Evolutionary conservation across 1,140 invertebrate species (phyloP).

Genomic region (Ceratoteleas bidentatus): DNA sequence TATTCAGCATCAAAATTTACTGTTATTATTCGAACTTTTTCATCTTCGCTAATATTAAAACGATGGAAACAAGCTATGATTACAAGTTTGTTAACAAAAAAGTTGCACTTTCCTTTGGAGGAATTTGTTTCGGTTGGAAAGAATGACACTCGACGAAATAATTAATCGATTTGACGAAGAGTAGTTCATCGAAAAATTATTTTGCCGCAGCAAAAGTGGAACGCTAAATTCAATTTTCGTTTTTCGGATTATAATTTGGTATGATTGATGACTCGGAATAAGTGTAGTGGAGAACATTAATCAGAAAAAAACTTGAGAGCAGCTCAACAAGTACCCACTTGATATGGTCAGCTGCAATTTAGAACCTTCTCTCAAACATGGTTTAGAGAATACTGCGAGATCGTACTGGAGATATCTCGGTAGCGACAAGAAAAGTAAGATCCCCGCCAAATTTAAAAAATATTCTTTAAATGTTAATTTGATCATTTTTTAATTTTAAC

Average conservation of each 20-base stretch:
- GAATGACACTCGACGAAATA: too few species aligned
- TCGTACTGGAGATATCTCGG: constrained; percentile 10
- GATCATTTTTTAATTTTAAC: too few species aligned
- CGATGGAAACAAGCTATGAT: too few species aligned
- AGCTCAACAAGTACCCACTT: constrained; percentile 59
- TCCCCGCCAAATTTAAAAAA: too few species aligned
- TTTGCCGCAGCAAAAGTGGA: neutral
- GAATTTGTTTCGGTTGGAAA: too few species aligned
- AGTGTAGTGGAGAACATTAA: constrained; percentile 43
- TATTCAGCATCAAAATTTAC: too few species aligned
- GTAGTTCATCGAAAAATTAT: neutral
- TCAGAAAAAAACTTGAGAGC: constrained; percentile 40
- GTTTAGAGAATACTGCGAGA: constrained; percentile 40
- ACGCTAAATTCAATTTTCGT: constrained; percentile 11
- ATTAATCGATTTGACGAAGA: too few species aligned
- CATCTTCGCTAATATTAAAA: too few species aligned
- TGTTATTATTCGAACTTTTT: too few species aligned
- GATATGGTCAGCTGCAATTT: constrained; percentile 61
- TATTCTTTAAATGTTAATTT: too few species aligned
- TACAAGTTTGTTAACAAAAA: too few species aligned
- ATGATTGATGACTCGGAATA: constrained; percentile 42
- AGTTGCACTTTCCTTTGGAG: too few species aligned
- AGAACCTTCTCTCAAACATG: constrained; percentile 51
- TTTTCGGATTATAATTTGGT: constrained; percentile 8
- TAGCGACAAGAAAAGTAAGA: constrained; percentile 31